These are phyloP conservation scores for Drosophila rhopaloa DNA, from an alignment of 1,140 invertebrate species.

Conservation along the genomic window DNA sequence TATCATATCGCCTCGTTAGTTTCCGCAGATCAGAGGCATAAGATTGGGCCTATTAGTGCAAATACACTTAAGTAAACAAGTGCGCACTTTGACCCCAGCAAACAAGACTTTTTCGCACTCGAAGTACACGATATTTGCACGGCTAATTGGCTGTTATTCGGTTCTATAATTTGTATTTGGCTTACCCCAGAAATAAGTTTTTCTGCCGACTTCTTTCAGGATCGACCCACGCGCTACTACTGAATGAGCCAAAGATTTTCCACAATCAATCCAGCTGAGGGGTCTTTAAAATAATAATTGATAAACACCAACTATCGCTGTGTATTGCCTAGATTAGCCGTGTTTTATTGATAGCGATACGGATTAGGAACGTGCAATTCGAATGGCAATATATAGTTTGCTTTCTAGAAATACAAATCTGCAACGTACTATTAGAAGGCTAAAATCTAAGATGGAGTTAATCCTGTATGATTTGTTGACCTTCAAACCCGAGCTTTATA, in stretches of 20 bases:
- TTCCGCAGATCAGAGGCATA: slow-evolving; percentile 30
- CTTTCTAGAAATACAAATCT: not conserved
- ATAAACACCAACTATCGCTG: slow-evolving; percentile 49
- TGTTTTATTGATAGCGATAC: slow-evolving; percentile 55
- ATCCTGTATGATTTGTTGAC: too few relatives aligned
- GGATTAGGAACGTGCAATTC: slow-evolving; percentile 55
- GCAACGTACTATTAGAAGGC: slow-evolving; percentile 1
- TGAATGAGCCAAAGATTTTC: slow-evolving; percentile 43
- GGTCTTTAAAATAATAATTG: slow-evolving; percentile 56
- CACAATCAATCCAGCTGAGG: slow-evolving; percentile 40
- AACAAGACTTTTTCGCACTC: slow-evolving; percentile 7
- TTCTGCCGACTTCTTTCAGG: slow-evolving; percentile 26
- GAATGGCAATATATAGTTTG: not conserved
- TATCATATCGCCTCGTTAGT: slow-evolving; percentile 51
- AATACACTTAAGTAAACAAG: slow-evolving; percentile 23
- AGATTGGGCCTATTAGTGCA: slow-evolving; percentile 31
- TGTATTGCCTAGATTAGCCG: slow-evolving; percentile 60
- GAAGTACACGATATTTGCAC: not conserved
- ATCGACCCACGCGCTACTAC: slow-evolving; percentile 22
- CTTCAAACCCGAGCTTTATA: not conserved
- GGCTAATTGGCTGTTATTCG: not conserved
- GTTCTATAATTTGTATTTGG: not conserved
- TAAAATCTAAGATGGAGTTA: not conserved
- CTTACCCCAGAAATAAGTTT: slow-evolving; percentile 20
- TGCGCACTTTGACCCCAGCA: slow-evolving; percentile 28